phyloP scores from a whole-genome alignment of 2,113 vertebrate species.

The Dipodomys merriami region DNA sequence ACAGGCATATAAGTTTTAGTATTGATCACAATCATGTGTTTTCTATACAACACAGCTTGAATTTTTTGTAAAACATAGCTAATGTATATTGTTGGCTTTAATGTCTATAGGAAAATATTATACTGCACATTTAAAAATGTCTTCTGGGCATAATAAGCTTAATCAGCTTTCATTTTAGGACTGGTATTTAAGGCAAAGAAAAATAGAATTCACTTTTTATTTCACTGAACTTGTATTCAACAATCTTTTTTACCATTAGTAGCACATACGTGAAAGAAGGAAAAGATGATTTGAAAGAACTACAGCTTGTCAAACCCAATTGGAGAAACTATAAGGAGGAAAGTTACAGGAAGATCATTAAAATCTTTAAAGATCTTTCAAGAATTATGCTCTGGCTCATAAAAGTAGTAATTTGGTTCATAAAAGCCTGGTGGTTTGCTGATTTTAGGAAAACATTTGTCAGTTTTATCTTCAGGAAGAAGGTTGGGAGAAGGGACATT shows the following conservation, averaged over 20 bases:
- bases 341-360: background rate
- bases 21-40: background rate
- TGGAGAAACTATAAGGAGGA: background rate
- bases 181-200: conserved; percentile 1
- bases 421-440: background rate
- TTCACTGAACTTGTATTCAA: background rate
- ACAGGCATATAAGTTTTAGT: background rate
- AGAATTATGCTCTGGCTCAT: background rate
- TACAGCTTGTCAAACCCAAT: background rate
- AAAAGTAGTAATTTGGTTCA: background rate
- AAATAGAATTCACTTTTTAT: conserved; percentile 39
- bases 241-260: conserved; percentile 15
- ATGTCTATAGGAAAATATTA: background rate
- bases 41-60: background rate
- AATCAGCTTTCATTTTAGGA: background rate
- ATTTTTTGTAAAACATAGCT: conserved; percentile 35
- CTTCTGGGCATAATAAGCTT: background rate
- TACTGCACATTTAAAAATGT: background rate
- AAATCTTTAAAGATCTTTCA: conserved; percentile 16
- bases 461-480: conserved; percentile 10
- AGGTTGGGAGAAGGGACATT: background rate
- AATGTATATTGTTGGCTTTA: background rate
- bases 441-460: conserved; percentile 41
- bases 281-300: background rate
- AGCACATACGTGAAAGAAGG: background rate